Evolutionary conservation across 2,888 invertebrate species (phyloP), one percentile per base, ranked within the genome.

Genomic region (Prosapia bicincta): DNA sequence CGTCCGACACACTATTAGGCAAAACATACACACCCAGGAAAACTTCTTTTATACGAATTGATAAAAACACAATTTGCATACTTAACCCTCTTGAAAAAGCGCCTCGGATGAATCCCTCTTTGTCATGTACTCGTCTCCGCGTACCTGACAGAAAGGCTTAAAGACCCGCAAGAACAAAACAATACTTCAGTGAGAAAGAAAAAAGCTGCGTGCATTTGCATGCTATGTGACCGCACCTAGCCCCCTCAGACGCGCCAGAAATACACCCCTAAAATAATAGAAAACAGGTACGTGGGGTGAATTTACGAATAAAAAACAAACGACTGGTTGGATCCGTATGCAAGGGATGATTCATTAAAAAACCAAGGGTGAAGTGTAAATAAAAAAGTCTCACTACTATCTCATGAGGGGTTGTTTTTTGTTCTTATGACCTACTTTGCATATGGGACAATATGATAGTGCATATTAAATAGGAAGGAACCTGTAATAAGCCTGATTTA

Each of bases 1-100:
- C 54, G 54, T 54, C 54, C 54, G 54, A 54, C 77, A 79, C 76
- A 79, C 78, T 79, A 81, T 81, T 81, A 81, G 78, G 78, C 77
- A 79, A 79, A 80, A 80, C 80, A 81, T 76, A 80, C 78, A 78
- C 71, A 78, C 74, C 78, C 72, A 69, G 70, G 70, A 71, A 78
- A 77, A 76, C 75, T 74, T 74, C 74, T 69, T 74, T 74, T 74
- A 74, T 74, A 65, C 69, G 69, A 74, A 69, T 69, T 69, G 77
- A 76, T 78, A 79, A 75, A 78, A 78, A 78, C 77, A 71, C 78
- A 77, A 81, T 81, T 81, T 81, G 81, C 81, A 81, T 81, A 78
- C 76, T 78, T 81, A 81, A 81, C 81, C 81, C 81, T 81, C 81
- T 81, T 78, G 79, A 80, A 78, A 71, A 25, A 69, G 76, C 54